Evolutionary conservation across 2,888 invertebrate genomes (phyloP).

Genomic region (Campoplex capitator): DNA sequence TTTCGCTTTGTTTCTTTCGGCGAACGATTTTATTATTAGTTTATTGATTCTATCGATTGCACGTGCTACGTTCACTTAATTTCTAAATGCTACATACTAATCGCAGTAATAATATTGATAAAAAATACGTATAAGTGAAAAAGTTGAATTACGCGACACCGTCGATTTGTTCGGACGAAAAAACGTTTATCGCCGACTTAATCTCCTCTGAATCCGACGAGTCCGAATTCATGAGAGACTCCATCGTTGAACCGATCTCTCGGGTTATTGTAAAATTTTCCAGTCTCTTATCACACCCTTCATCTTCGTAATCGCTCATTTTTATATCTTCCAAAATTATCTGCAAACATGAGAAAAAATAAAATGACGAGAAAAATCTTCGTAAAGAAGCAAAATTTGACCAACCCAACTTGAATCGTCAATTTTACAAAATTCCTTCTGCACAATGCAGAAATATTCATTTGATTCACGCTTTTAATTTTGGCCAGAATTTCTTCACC

Average conservation of each 20-base stretch:
- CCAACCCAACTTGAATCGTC: background rate
- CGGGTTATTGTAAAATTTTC: slow-evolving; percentile 72
- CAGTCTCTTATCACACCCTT: slow-evolving; percentile 69
- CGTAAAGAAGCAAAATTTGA: background rate
- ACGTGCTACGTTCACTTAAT: slow-evolving; percentile 65
- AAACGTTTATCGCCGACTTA: slow-evolving; percentile 72
- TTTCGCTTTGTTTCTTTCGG: slow-evolving; percentile 24
- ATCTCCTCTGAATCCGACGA: slow-evolving; percentile 71
- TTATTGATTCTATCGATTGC: slow-evolving; percentile 60
- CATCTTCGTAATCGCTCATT: slow-evolving; percentile 71
- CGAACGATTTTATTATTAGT: slow-evolving; percentile 55
- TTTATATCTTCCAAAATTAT: slow-evolving; percentile 71
- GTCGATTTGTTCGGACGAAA: slow-evolving; percentile 71
- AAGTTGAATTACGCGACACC: slow-evolving; percentile 65
- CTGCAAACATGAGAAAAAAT: slow-evolving; percentile 62
- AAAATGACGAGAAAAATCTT: background rate
- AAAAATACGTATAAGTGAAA: slow-evolving; percentile 50
- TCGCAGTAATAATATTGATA: slow-evolving; percentile 56
- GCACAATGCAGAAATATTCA: no score
- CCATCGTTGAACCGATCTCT: slow-evolving; percentile 73
- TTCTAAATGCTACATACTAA: slow-evolving; percentile 47
- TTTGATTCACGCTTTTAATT: background rate
- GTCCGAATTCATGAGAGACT: slow-evolving; percentile 73
- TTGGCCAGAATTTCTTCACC: slow-evolving; percentile 8
- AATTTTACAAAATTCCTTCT: background rate